A percentile compares a stretch with the other conserved stretches of the same genome.
phyloP scores from a whole-genome alignment of 2,888 invertebrate genomes.

The Nezara viridula region DNA sequence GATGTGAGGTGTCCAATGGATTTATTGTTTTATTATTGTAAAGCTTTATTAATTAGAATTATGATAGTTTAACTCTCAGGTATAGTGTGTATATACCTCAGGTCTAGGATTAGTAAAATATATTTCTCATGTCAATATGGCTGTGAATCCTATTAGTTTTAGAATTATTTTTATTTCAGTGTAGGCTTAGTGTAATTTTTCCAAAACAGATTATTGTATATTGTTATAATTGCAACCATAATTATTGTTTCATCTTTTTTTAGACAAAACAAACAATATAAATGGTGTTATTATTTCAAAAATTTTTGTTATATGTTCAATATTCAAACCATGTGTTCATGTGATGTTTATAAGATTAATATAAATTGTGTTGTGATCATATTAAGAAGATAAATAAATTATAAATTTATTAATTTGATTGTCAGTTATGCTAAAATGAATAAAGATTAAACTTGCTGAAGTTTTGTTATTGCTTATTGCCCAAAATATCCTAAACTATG shows the following conservation, averaged over 20 bases:
- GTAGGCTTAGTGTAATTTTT: background rate
- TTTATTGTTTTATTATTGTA: background rate
- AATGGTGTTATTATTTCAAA: too few relatives aligned
- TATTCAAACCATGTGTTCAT: background rate
- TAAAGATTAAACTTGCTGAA: background rate
- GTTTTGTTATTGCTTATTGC: background rate
- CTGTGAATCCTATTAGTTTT: conserved; percentile 33
- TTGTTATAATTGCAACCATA: background rate
- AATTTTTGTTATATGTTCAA: background rate
- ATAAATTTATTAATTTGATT: background rate
- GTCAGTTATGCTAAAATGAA: background rate
- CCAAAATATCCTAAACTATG: background rate
- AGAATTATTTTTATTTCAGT: conserved; percentile 34
- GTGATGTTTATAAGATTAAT: background rate
- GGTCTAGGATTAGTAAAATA: background rate
- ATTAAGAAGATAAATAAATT: background rate
- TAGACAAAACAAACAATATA: too few relatives aligned
- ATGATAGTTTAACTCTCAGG: conserved; percentile 7
- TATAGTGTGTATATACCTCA: background rate
- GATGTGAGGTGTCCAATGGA: background rate
- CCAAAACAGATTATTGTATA: background rate
- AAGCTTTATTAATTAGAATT: conserved; percentile 7
- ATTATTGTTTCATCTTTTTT: background rate
- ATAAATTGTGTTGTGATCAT: background rate
- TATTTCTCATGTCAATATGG: conserved; percentile 39